phyloP scores from a whole-genome alignment of 2,113 vertebrate species.

The Myiozetetes cayanensis region DNA sequence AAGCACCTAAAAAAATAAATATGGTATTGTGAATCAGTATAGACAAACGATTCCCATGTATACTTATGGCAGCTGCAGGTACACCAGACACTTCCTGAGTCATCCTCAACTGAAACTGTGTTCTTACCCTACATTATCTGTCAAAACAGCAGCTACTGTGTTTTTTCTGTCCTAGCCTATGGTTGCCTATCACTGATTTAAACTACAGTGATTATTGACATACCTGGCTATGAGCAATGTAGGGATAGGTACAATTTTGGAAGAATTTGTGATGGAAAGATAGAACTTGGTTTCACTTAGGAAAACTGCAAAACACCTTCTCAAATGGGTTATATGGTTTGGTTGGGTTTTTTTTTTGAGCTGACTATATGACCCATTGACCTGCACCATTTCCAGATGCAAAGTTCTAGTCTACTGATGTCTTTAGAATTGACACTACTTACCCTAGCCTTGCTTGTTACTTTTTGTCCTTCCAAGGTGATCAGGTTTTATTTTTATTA shows the following conservation, averaged over 20 bases:
- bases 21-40: neutral
- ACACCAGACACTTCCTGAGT: neutral
- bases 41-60: neutral
- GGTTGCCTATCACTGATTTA: neutral
- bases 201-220: neutral
- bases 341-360: neutral
- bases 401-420: neutral
- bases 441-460: neutral
- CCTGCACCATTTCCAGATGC: neutral
- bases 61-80: neutral
- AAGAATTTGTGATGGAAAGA: no score
- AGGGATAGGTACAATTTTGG: no score
- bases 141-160: neutral
- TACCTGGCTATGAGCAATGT: neutral
- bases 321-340: no score
- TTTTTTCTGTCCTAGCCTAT: neutral
- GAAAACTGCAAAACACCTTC: no score
- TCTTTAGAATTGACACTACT: neutral
- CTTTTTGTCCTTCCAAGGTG: neutral
- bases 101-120: neutral
- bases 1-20: neutral
- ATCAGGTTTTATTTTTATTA: conserved; percentile 17
- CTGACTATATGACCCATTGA: neutral
- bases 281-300: no score
- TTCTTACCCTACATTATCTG: neutral